Percentiles rank a stretch among this genome's conserved stretches.
phyloP scores from a whole-genome alignment of 2,113 vertebrate genomes.

The Procavia capensis region DNA sequence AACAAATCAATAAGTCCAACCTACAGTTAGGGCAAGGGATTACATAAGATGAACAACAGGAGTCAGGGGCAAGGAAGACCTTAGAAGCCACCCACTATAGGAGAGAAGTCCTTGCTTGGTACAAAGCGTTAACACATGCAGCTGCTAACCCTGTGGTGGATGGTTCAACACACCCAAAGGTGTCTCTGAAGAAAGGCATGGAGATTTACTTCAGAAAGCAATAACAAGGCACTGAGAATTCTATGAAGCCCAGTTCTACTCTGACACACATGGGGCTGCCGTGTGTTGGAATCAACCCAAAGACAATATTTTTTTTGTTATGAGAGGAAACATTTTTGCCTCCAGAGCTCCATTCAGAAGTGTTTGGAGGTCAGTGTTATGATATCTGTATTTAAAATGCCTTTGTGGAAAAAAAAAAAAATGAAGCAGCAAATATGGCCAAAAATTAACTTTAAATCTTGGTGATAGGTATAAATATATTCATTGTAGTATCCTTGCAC shows the following conservation, averaged over 20 bases:
- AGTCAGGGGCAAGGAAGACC: no score
- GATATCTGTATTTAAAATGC: neutral
- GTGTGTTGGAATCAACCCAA: neutral
- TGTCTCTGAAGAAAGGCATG: neutral
- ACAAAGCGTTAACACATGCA: neutral
- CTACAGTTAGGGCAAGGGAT: neutral
- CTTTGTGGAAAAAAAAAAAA: neutral
- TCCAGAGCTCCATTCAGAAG: neutral
- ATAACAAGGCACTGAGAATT: neutral
- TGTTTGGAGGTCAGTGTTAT: neutral
- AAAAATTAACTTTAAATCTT: slow-evolving; percentile 6
- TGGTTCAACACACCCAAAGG: neutral
- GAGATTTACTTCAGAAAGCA: neutral
- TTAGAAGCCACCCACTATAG: neutral
- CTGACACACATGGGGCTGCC: neutral
- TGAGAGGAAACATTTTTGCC: neutral
- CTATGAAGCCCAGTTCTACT: neutral
- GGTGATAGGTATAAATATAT: neutral
- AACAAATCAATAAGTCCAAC: neutral
- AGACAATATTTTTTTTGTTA: neutral
- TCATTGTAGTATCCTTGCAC: neutral
- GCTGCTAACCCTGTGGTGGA: neutral
- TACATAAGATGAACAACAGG: neutral
- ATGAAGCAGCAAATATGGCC: neutral
- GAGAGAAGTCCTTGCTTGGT: neutral